phyloP scores from a whole-genome alignment of 1,140 invertebrate genomes.

The Drosophila bifasciata region DNA sequence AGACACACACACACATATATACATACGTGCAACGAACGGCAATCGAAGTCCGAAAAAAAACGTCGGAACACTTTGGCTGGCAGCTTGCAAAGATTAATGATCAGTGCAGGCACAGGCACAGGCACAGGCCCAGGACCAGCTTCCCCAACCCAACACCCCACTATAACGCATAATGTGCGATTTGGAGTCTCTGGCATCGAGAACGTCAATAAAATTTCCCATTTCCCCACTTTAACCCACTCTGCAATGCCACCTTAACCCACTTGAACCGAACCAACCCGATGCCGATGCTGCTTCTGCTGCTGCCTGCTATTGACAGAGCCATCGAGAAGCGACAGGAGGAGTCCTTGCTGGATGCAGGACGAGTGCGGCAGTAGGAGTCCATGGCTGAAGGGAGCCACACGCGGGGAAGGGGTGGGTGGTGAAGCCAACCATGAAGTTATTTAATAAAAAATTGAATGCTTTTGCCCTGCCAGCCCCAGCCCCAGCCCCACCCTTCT shows the following conservation, averaged over 20 bases:
- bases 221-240: constrained; percentile 15
- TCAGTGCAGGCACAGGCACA: constrained; percentile 55
- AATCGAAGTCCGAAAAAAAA: constrained; percentile 79
- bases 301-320: constrained; percentile 71
- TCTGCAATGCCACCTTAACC: constrained; percentile 18
- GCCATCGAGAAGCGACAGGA: constrained; percentile 67
- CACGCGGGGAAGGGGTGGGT: neutral
- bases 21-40: constrained; percentile 31
- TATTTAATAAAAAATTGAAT: constrained; percentile 81
- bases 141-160: constrained; percentile 11
- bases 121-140: constrained; percentile 32
- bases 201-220: constrained; percentile 73
- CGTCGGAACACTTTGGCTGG: constrained; percentile 69
- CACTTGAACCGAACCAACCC: constrained; percentile 36
- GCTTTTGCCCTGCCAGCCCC: constrained; percentile 29
- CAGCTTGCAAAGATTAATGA: constrained; percentile 82
- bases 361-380: too few species aligned
- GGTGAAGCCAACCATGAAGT: constrained; percentile 72
- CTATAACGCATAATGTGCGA: constrained; percentile 77
- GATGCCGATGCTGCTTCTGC: constrained; percentile 11
- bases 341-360: neutral
- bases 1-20: constrained; percentile 1
- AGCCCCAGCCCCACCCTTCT: too few species aligned
- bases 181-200: constrained; percentile 57
- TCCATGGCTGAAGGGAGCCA: neutral